phyloP scores from a whole-genome alignment of 2,888 invertebrate species.

The Herminia tarsipennalis region DNA sequence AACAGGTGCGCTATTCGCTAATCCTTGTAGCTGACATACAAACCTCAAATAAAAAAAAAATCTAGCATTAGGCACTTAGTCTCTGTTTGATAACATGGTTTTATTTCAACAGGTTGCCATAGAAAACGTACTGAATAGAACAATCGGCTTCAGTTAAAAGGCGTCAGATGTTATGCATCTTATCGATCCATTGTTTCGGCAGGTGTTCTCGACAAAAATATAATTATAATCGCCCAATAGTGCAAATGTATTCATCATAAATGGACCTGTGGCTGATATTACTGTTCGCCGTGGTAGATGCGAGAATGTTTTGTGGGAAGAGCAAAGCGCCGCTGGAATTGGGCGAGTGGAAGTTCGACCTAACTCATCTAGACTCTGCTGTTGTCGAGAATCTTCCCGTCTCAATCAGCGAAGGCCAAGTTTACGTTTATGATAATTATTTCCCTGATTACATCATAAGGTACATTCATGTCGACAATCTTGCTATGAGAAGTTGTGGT shows the following conservation, averaged over 20 bases:
- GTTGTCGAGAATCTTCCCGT: constrained; percentile 69
- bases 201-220: constrained; percentile 14
- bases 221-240: constrained; percentile 14
- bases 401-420: constrained; percentile 64
- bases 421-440: constrained; percentile 73
- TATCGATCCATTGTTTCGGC: constrained; percentile 38
- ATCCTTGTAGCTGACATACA: no score
- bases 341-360: constrained; percentile 60
- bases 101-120: neutral
- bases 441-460: constrained; percentile 67
- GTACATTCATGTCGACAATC: constrained; percentile 72
- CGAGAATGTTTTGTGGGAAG: constrained; percentile 59
- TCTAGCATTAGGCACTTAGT: no score
- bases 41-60: no score
- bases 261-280: constrained; percentile 46
- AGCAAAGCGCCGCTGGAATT: constrained; percentile 64
- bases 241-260: constrained; percentile 23
- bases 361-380: constrained; percentile 67
- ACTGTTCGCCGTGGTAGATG: constrained; percentile 33
- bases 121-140: neutral
- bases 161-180: neutral
- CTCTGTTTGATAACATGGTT: neutral
- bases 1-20: no score
- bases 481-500: constrained; percentile 69
- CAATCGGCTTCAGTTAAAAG: neutral